Percentiles rank a stretch among this genome's conserved stretches.
These are phyloP conservation scores for Tiaroga cobitis DNA, from an alignment of 2,797 vertebrate genomes.

Conservation along the genomic window DNA sequence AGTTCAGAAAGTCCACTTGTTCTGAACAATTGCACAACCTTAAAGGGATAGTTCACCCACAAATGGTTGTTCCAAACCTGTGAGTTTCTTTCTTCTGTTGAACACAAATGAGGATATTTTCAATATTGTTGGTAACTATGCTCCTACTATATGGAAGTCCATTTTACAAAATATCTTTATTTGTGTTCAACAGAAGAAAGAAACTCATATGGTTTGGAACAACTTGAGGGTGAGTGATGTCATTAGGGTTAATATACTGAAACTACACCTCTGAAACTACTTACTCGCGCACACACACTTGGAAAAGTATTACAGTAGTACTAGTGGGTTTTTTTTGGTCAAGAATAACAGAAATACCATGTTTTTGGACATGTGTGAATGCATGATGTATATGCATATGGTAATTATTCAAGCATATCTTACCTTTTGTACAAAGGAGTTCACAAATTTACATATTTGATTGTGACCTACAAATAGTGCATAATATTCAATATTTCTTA, in stretches of 20 bases:
- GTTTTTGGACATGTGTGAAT: neutral
- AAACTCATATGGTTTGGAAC: no score
- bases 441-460: neutral
- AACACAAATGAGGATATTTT: neutral
- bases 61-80: neutral
- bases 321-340: neutral
- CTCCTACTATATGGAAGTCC: no score
- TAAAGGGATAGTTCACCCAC: neutral
- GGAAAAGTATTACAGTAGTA: neutral
- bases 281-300: neutral
- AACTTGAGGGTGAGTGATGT: no score
- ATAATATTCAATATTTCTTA: neutral
- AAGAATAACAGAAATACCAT: neutral
- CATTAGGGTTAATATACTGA: slow-evolving; percentile 1
- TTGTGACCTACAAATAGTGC: neutral
- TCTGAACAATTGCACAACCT: slow-evolving; percentile 18
- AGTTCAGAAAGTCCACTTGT: slow-evolving; percentile 32
- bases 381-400: neutral
- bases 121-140: neutral
- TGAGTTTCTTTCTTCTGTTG: neutral
- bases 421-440: neutral
- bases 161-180: no score
- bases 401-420: neutral
- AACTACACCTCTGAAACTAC: neutral
- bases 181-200: no score